These are phyloP conservation scores for Micronycteris hirsuta DNA, from an alignment of 2,113 vertebrate genomes.

Conservation along the genomic window DNA sequence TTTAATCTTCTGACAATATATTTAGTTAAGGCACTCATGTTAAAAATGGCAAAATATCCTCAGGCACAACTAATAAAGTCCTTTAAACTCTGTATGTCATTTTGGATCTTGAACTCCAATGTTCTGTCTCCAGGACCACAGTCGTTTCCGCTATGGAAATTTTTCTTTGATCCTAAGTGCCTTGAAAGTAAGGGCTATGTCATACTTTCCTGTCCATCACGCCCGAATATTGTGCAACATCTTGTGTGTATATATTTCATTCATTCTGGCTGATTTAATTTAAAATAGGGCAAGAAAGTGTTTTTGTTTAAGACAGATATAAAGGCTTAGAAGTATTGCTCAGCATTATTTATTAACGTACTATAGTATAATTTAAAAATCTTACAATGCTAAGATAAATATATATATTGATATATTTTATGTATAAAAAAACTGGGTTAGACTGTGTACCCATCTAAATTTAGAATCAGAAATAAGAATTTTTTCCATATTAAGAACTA, in stretches of 20 bases:
- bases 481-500: background rate
- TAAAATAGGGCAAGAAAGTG: background rate
- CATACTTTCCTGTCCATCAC: background rate
- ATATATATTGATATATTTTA: background rate
- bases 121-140: background rate
- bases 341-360: background rate
- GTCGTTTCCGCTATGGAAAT: background rate
- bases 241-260: background rate
- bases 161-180: background rate
- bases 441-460: background rate
- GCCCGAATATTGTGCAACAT: background rate
- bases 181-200: background rate
- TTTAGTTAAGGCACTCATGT: background rate
- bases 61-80: background rate
- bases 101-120: background rate
- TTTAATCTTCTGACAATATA: constrained; percentile 1
- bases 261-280: background rate
- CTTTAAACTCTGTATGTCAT: background rate
- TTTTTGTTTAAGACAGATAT: background rate
- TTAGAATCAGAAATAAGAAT: background rate
- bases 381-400: background rate
- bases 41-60: background rate
- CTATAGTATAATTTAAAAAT: background rate
- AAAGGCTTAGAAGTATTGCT: background rate
- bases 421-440: background rate